A percentile compares a stretch with the other conserved stretches of the same genome.
phyloP scores from a whole-genome alignment of 2,888 invertebrate species.

The Tortrix viridana region DNA sequence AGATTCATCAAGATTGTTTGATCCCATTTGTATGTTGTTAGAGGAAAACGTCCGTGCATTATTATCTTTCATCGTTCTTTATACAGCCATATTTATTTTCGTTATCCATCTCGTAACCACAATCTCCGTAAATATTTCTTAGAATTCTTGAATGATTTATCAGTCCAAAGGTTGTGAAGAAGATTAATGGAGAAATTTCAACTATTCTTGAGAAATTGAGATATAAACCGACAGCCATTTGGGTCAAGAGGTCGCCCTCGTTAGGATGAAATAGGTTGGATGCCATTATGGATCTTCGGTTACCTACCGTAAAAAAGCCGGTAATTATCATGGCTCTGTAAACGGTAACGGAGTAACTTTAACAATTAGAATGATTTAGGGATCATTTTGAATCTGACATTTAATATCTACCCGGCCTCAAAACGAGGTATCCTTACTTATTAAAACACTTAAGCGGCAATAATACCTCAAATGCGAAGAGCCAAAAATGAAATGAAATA shows the following conservation, averaged over 20 bases:
- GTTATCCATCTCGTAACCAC: not conserved
- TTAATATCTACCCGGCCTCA: slow-evolving; percentile 16
- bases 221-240: slow-evolving; percentile 38
- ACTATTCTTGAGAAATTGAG: slow-evolving; percentile 35
- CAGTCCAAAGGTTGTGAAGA: slow-evolving; percentile 23
- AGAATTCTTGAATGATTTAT: slow-evolving; percentile 19
- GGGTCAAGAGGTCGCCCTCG: slow-evolving; percentile 39
- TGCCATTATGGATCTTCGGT: slow-evolving; percentile 40
- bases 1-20: not conserved
- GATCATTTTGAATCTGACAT: slow-evolving; percentile 24
- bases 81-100: not conserved
- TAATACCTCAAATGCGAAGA: too few species aligned
- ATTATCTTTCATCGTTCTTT: not conserved
- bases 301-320: slow-evolving; percentile 45
- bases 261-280: slow-evolving; percentile 38
- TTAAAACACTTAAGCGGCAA: not conserved
- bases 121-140: slow-evolving; percentile 13
- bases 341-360: slow-evolving; percentile 38
- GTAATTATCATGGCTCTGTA: slow-evolving; percentile 43
- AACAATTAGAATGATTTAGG: slow-evolving; percentile 33
- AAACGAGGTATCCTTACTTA: not conserved
- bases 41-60: not conserved
- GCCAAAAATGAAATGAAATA: not conserved
- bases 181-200: slow-evolving; percentile 29
- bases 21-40: not conserved